A percentile compares a stretch with the other conserved stretches of the same genome.
phyloP scores from a whole-genome alignment of 2,888 invertebrate species.

The Drosophila paracracens region DNA sequence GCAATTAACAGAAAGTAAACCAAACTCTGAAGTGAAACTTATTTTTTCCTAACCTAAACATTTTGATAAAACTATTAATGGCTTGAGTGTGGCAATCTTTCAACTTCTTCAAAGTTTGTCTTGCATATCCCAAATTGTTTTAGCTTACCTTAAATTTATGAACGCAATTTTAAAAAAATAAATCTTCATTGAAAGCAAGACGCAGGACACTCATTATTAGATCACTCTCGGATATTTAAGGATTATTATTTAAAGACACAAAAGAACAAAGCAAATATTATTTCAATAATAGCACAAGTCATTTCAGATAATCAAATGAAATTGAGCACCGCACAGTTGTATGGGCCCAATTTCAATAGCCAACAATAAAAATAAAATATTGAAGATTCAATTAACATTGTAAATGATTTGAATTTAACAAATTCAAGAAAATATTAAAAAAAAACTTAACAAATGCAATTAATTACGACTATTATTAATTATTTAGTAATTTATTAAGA shows the following conservation, averaged over 20 bases:
- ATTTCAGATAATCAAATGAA: constrained; percentile 54
- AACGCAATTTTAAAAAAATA: not conserved
- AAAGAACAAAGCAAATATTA: constrained; percentile 8
- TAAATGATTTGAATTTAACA: constrained; percentile 24
- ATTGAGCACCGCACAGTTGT: constrained; percentile 13
- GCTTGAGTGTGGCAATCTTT: not conserved
- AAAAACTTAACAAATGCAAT: constrained; percentile 10
- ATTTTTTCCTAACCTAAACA: not conserved
- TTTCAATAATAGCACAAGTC: constrained; percentile 20
- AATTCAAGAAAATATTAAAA: not conserved
- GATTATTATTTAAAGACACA: constrained; percentile 17
- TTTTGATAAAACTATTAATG: not conserved
- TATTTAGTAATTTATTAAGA: constrained; percentile 44
- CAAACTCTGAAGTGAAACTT: not conserved
- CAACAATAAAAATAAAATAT: constrained; percentile 25
- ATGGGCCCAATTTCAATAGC: constrained; percentile 9
- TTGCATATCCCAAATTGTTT: not conserved
- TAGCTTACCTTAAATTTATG: not conserved
- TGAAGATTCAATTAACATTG: constrained; percentile 18
- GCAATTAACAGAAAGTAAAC: not conserved
- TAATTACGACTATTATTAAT: constrained; percentile 30
- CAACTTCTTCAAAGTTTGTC: not conserved
- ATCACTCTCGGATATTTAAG: not conserved
- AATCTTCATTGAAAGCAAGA: not conserved
- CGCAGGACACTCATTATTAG: constrained; percentile 4